A percentile compares a stretch with the other conserved stretches of the same genome.
phyloP scores from a whole-genome alignment of 2,113 vertebrate genomes.

The Lepus americanus region DNA sequence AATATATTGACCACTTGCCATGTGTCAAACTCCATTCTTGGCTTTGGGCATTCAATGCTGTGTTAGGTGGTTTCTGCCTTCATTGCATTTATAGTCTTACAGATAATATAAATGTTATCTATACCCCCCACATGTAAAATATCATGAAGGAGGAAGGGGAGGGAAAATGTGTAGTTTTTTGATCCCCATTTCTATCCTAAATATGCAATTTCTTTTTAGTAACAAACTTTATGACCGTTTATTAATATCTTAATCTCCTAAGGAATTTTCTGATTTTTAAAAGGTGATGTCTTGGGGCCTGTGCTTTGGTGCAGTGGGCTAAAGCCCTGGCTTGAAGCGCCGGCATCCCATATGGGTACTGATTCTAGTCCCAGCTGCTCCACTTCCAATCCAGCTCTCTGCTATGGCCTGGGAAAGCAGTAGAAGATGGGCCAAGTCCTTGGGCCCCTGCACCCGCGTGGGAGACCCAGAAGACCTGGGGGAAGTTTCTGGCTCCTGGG shows the following conservation, averaged over 20 bases:
- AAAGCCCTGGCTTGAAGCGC: too few relatives aligned
- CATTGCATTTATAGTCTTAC: background rate
- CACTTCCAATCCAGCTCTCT: too few relatives aligned
- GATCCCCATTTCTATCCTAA: background rate
- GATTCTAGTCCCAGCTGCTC: too few relatives aligned
- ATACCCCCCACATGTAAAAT: background rate
- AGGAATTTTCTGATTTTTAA: background rate
- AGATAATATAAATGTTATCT: background rate
- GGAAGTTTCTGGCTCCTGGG: too few relatives aligned
- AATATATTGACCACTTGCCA: background rate
- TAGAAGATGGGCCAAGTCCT: too few relatives aligned
- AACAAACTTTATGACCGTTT: constrained; percentile 5
- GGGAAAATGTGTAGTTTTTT: background rate
- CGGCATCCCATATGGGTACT: too few relatives aligned
- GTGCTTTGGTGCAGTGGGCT: too few relatives aligned
- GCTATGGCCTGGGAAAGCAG: too few relatives aligned
- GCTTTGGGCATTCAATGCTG: background rate
- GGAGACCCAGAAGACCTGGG: too few relatives aligned
- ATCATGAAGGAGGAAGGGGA: background rate
- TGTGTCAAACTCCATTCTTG: background rate
- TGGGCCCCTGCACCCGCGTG: too few relatives aligned
- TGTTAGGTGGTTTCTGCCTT: background rate
- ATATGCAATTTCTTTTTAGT: background rate
- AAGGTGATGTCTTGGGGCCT: background rate
- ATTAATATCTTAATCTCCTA: constrained; percentile 2